A percentile compares a stretch with the other conserved stretches of the same genome.
Evolutionary conservation across 2,888 invertebrate genomes (phyloP).

Genomic region (Entomobrya proxima): DNA sequence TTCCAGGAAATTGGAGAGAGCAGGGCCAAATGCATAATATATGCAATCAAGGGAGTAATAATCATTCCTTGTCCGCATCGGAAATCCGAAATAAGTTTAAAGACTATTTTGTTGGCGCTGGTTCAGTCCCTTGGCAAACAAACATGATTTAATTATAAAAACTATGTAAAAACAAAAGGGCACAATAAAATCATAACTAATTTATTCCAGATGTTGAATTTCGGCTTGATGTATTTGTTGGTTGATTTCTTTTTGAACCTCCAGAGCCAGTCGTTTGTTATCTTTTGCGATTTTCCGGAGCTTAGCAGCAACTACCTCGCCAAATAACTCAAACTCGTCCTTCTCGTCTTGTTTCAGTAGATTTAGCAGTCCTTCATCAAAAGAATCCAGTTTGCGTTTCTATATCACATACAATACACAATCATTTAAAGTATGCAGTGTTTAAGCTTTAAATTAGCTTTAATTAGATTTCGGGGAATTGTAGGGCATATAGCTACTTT

Average conservation of each 20-base stretch:
- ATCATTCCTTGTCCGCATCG: background rate
- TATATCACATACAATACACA: too few relatives aligned
- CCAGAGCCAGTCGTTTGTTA: background rate
- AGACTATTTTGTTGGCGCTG: background rate
- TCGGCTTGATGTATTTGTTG: background rate
- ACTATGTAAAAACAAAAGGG: background rate
- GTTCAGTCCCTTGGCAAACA: background rate
- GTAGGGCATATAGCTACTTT: too few relatives aligned
- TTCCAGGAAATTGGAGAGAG: background rate
- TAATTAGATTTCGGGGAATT: too few relatives aligned
- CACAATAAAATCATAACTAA: background rate
- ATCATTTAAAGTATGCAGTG: too few relatives aligned
- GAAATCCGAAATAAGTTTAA: background rate
- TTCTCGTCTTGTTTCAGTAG: background rate
- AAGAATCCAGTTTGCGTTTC: background rate
- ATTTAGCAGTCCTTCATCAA: background rate
- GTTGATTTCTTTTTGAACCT: background rate
- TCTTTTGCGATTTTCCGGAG: background rate
- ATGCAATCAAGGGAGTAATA: background rate
- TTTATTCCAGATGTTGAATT: background rate
- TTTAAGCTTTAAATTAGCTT: too few relatives aligned
- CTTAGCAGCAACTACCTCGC: background rate
- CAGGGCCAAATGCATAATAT: background rate
- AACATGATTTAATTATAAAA: background rate
- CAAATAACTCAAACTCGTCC: conserved; percentile 19